phyloP scores from a whole-genome alignment of 2,113 vertebrate genomes.

The Esox niger region DNA sequence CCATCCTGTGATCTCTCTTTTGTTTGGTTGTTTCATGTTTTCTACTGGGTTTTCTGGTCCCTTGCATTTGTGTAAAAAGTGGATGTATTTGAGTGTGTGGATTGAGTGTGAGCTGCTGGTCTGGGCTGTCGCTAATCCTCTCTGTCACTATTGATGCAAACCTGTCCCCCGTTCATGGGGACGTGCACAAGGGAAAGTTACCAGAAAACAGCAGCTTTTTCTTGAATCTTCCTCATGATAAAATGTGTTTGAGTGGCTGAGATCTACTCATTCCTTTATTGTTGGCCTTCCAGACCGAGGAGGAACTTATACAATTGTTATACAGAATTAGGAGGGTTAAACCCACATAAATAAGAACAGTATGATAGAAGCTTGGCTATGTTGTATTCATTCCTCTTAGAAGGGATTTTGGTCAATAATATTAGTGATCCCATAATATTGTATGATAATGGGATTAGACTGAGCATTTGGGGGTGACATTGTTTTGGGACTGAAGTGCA shows the following conservation, averaged over 20 bases:
- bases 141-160: not conserved
- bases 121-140: conserved; percentile 5
- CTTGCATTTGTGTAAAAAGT: conserved; percentile 60
- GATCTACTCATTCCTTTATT: not conserved
- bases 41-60: conserved; percentile 47
- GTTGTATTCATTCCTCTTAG: conserved; percentile 64
- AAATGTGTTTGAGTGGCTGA: too few species aligned
- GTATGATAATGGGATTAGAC: conserved; percentile 82
- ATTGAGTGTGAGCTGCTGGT: conserved; percentile 28
- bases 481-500: conserved; percentile 79
- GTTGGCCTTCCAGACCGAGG: not conserved
- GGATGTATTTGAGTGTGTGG: conserved; percentile 53
- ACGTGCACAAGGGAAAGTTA: not conserved
- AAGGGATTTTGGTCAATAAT: too few species aligned
- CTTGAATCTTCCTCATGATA: too few species aligned
- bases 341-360: conserved; percentile 49
- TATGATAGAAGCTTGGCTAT: not conserved
- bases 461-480: conserved; percentile 84
- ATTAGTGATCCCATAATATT: conserved; percentile 76
- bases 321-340: conserved; percentile 38
- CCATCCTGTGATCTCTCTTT: conserved; percentile 59
- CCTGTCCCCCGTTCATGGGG: not conserved
- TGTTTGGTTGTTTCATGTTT: conserved; percentile 51
- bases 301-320: conserved; percentile 43
- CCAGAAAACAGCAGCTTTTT: not conserved